These are phyloP conservation scores for Brachionus angularis DNA, from an alignment of 1,140 invertebrate species.

Conservation along the genomic window DNA sequence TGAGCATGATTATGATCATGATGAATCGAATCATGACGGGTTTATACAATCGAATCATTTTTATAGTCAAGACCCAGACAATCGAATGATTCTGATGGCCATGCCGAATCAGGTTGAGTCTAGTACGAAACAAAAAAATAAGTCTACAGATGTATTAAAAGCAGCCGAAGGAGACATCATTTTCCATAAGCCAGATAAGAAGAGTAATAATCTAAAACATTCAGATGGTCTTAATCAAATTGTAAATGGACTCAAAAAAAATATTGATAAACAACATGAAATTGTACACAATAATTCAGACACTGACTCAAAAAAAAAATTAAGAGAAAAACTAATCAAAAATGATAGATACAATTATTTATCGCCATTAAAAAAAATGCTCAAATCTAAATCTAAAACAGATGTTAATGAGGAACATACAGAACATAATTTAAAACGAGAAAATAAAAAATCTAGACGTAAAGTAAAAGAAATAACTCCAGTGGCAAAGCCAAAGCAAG, in stretches of 20 bases:
- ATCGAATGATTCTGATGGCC: neutral
- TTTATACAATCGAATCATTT: constrained; percentile 9
- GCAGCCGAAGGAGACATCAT: constrained; percentile 37
- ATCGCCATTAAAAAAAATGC: constrained; percentile 27
- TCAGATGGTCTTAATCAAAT: too few species aligned
- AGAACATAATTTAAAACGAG: neutral
- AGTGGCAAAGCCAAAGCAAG: neutral
- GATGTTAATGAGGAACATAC: neutral
- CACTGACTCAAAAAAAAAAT: neutral
- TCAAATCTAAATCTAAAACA: neutral
- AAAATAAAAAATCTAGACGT: neutral
- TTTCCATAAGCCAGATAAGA: neutral
- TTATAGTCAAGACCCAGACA: constrained; percentile 23
- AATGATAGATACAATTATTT: constrained; percentile 12
- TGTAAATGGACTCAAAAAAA: too few species aligned
- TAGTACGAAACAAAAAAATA: neutral
- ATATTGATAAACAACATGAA: constrained; percentile 1
- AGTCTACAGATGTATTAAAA: constrained; percentile 18
- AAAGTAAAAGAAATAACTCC: neutral
- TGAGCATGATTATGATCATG: neutral
- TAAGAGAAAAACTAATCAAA: neutral
- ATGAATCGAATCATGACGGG: neutral
- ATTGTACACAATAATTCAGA: neutral
- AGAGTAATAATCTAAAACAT: too few species aligned
- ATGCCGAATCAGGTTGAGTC: neutral